Conservation (phyloP, 1,140 invertebrate genomes). For the Orchesella cincta region DNA sequence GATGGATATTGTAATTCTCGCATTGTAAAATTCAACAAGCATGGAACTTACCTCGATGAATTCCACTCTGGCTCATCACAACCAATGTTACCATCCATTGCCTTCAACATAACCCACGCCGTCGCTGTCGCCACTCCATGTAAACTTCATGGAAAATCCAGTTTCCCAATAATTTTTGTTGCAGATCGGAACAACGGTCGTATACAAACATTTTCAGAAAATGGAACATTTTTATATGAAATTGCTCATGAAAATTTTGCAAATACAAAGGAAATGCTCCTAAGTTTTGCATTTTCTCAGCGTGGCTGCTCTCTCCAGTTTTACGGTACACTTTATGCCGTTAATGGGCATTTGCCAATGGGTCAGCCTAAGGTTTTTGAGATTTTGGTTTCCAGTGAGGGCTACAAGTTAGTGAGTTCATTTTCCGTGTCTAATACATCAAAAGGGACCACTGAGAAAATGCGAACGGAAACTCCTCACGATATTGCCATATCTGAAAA, state of each 20-base stretch:
- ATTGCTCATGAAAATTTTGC: background rate
- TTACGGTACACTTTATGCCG: background rate
- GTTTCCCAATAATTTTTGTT: conserved; percentile 3
- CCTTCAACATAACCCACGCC: conserved; percentile 22
- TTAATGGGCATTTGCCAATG: conserved; percentile 5
- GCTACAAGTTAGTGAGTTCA: background rate
- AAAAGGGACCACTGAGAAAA: background rate
- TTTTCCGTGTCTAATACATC: background rate
- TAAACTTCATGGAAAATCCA: background rate
- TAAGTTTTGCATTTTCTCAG: background rate
- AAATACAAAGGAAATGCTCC: background rate
- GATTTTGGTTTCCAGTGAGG: background rate
- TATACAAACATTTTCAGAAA: background rate
- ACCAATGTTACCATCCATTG: background rate
- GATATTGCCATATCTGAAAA: conserved; percentile 8
- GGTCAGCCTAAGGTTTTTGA: conserved; percentile 6
- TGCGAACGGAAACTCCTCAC: conserved; percentile 1
- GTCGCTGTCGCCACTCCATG: background rate
- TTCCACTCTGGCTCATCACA: conserved; percentile 4
- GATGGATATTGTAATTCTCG: conserved; percentile 93
- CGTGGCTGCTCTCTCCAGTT: background rate
- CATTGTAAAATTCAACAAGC: conserved; percentile 76
- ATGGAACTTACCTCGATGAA: conserved; percentile 64
- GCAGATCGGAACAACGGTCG: conserved; percentile 23
- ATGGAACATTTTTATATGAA: conserved; percentile 25